Evolutionary conservation across 1,140 invertebrate genomes (phyloP).

Genomic region (Pseudomyrmex pallidus): DNA sequence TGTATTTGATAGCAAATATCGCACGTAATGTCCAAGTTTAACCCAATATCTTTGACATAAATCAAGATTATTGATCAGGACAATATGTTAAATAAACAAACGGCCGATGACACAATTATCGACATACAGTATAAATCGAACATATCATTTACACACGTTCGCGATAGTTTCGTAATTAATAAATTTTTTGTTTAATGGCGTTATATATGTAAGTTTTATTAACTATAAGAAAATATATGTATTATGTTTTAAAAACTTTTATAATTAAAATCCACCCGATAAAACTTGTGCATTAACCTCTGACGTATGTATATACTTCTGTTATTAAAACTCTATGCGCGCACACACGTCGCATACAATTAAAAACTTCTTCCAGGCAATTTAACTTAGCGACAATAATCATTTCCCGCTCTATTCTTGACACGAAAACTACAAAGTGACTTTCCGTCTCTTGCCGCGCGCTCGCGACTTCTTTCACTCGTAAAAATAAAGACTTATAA

Average conservation of each 20-base stretch:
- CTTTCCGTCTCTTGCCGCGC: neutral
- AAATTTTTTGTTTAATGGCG: neutral
- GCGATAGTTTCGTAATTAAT: neutral
- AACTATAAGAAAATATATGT: neutral
- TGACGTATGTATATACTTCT: constrained; percentile 17
- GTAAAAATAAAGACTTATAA: constrained; percentile 35
- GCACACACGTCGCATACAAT: neutral
- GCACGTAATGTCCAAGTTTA: constrained; percentile 41
- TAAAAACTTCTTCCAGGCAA: neutral
- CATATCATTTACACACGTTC: constrained; percentile 4
- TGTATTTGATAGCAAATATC: constrained; percentile 24
- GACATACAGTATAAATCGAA: neutral
- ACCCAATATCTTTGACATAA: constrained; percentile 30
- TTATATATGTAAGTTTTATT: neutral
- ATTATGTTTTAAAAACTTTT: neutral
- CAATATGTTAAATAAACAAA: constrained; percentile 41
- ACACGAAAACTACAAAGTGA: constrained; percentile 21
- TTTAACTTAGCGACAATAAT: constrained; percentile 29
- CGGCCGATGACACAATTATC: constrained; percentile 2
- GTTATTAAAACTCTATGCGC: neutral
- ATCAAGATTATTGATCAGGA: constrained; percentile 30
- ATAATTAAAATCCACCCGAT: neutral
- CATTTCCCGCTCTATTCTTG: constrained; percentile 30
- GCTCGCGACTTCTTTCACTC: neutral
- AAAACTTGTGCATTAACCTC: neutral